Evolutionary conservation across 2,888 invertebrate genomes (phyloP), one percentile per base, ranked within the genome.

Genomic region (Clusia tigrina): DNA sequence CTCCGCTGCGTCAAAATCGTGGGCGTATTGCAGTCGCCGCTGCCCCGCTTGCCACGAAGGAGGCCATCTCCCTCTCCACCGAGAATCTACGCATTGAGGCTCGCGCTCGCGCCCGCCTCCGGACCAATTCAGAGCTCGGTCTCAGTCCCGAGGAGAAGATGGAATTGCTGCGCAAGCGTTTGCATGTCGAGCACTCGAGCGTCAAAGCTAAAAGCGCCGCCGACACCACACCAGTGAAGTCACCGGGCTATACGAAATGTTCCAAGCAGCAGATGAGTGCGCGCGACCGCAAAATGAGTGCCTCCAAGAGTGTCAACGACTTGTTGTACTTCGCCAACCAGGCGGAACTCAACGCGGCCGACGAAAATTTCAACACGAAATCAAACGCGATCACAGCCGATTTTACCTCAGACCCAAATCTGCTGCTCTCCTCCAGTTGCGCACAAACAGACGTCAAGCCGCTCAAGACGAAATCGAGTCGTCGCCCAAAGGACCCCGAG

Each of bases 71-170:
- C 2, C 58, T 76, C 2, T 79, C 80, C 0, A 87, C 88, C 0
- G 87, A 89, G 72, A 87, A 89, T 78, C 83, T 89, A 54, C 88
- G 88, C 64, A 87, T 88, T 66, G 88, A 89, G 67, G 88, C 88
- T 23, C 83, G 91, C 60, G 89, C 88, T 20, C 85, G 89, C 55
- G 89, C 90, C 9, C 86, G 89, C 54, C 81, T 90, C 23, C 89
- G 89, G 80, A 90, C 90, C 62, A 91, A 92, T 76, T 89, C 90
- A 68, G 91, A 92, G 74, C 81, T 92, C 23, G 90, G 91, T 1
- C 83, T 89, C n/a, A 90, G 89, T 79, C 89, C 89, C 0, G 90
- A 90, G 74, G 89, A 90, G 65, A 89, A 87, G 73, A 83, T 89
- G 62, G 84, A 85, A 65, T 82, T 87, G 60, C 73, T 89, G 18